Base-by-base conservation (phyloP, 2,797 vertebrate genomes). In the Taenioides sp. region DNA sequence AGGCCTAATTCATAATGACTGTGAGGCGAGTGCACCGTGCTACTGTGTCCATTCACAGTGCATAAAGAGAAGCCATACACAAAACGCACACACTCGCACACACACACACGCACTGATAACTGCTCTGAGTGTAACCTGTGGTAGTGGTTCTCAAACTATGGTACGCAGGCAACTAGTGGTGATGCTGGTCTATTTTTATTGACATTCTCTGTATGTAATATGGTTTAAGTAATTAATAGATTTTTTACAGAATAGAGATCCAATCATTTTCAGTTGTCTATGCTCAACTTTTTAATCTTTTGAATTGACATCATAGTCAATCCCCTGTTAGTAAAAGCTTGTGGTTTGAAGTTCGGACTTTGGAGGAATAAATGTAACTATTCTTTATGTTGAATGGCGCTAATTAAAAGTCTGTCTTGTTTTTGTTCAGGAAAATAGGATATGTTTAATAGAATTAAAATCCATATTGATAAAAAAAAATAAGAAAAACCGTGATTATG, bases 31-130 rank as follows among this genome's bases (percentile, higher is more conserved):
- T 76, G 70, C 81, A 73, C 79, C 79, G 78, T 75, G 70, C 74
- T 77, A 77, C 70, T 43, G 82, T 22, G 47, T 34, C 70, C 80
- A 86, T 86, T 86, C 78, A 81, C 84, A 73, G 69, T 70, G 75
- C 66, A 61, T 71, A 84, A 83, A 63, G 70, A 83, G 67, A 71
- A 7, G 74, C 71, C n/a, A 34, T 9, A 1, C 76, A 61, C 65
- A 60, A 70, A 68, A 70, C 67, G 73, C 72, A 73, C 52, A 80
- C 71, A 69, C 68, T 67, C 65, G 67, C 31, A 34, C 6, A 7
- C 31, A 72, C 55, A 80, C 71, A 69, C 70, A 70, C 65, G 65
- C 70, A 72, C 43, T 60, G 34, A 69, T 62, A 66, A 67, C 73
- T 23, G 61, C 55, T 63, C 31, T 69, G 76, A 73, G 76, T 76